Conservation (phyloP, 2,797 vertebrate species). For the Scolopax bukidnonensis region DNA sequence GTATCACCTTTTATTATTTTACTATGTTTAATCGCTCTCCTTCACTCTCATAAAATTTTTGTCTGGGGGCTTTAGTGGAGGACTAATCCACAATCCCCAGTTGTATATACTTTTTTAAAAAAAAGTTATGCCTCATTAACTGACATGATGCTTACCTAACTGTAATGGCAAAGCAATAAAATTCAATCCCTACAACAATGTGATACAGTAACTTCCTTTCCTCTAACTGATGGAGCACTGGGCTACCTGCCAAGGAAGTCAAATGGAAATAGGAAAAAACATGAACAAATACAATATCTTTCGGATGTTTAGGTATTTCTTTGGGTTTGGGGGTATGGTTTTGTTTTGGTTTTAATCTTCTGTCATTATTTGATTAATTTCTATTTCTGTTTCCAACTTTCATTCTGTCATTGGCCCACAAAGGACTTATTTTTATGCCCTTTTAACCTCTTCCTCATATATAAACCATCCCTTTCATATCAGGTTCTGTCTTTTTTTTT, state of each 20-base stretch:
- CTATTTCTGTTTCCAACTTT: background rate
- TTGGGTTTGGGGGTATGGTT: background rate
- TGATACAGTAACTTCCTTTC: conserved; percentile 44
- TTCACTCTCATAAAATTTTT: background rate
- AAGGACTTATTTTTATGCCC: background rate
- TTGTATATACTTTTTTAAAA: background rate
- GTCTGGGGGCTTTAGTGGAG: background rate
- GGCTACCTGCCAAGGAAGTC: conserved; percentile 47
- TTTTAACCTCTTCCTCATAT: background rate
- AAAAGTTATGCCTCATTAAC: conserved; percentile 25
- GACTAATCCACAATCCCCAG: background rate
- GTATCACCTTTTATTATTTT: background rate
- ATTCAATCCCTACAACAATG: conserved; percentile 37
- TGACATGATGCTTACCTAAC: conserved; percentile 52
- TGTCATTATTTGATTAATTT: background rate
- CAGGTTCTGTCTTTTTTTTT: background rate
- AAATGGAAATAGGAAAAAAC: background rate
- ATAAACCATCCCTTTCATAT: background rate
- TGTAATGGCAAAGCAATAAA: conserved; percentile 63
- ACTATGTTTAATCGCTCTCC: background rate
- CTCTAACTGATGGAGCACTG: background rate
- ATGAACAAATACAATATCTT: background rate
- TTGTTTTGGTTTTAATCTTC: background rate
- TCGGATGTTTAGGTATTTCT: background rate
- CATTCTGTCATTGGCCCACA: background rate